A percentile compares a stretch with the other conserved stretches of the same genome.
Conservation (phyloP, 1,140 invertebrate species). For the Drosophila neocordata region DNA sequence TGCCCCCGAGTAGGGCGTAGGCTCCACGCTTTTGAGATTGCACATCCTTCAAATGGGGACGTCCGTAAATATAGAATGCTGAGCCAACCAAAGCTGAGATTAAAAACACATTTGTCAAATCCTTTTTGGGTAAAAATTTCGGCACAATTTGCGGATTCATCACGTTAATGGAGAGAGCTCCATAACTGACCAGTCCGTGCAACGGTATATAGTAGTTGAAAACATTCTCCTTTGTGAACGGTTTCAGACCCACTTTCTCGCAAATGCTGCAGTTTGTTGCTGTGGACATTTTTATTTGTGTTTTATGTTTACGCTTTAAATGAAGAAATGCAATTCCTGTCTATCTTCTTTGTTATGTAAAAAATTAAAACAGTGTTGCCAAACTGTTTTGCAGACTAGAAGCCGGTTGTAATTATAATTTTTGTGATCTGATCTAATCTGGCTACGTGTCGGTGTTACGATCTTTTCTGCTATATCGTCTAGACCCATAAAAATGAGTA, state of each 20-base stretch:
- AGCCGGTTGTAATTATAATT: not conserved
- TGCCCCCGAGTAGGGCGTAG: slow-evolving; percentile 86
- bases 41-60: slow-evolving; percentile 84
- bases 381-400: slow-evolving; percentile 7
- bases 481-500: too few species aligned
- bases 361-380: slow-evolving; percentile 54
- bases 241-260: slow-evolving; percentile 84
- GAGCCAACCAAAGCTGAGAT: slow-evolving; percentile 85
- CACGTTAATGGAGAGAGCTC: slow-evolving; percentile 86
- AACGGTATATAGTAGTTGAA: slow-evolving; percentile 86
- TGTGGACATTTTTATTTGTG: slow-evolving; percentile 53
- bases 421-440: not conserved
- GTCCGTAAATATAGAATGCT: slow-evolving; percentile 86
- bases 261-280: slow-evolving; percentile 74
- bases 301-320: not conserved
- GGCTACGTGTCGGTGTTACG: too few species aligned
- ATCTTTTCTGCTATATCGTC: too few species aligned
- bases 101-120: slow-evolving; percentile 84
- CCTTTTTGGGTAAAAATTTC: slow-evolving; percentile 82
- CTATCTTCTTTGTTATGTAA: slow-evolving; percentile 68
- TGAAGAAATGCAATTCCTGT: slow-evolving; percentile 53
- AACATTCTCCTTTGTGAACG: slow-evolving; percentile 85
- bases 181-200: slow-evolving; percentile 86
- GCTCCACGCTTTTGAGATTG: slow-evolving; percentile 83
- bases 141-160: slow-evolving; percentile 87